Evolutionary conservation across 2,888 invertebrate genomes (phyloP).

Genomic region (Cephus pulcher): DNA sequence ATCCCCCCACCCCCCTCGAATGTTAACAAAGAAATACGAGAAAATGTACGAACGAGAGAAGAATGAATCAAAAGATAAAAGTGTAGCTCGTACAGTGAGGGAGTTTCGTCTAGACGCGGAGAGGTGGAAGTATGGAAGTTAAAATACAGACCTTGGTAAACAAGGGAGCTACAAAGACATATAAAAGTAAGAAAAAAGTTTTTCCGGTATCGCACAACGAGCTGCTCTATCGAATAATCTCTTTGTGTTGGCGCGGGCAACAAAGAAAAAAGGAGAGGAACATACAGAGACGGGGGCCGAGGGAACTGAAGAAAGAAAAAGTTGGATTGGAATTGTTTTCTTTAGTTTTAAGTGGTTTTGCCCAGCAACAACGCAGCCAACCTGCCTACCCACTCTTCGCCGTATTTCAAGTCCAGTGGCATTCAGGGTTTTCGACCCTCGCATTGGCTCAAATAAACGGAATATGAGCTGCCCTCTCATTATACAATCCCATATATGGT

Average conservation of each 20-base stretch:
- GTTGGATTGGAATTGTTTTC: constrained; percentile 58
- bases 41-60: constrained; percentile 6
- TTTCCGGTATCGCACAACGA: constrained; percentile 5
- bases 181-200: constrained; percentile 9
- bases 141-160: constrained; percentile 17
- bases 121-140: neutral
- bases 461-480: constrained; percentile 32
- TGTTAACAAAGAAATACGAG: neutral
- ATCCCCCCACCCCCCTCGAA: neutral
- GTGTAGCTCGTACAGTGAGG: constrained; percentile 6
- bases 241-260: constrained; percentile 15
- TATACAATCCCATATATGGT: neutral
- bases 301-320: constrained; percentile 36
- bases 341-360: constrained; percentile 53
- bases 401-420: constrained; percentile 36
- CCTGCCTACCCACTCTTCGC: constrained; percentile 27
- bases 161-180: neutral
- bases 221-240: constrained; percentile 19
- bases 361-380: constrained; percentile 17
- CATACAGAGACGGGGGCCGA: constrained; percentile 5
- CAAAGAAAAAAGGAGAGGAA: constrained; percentile 12
- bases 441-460: constrained; percentile 45
- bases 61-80: constrained; percentile 1
- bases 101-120: constrained; percentile 7
- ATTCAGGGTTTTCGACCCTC: constrained; percentile 29